phyloP scores from a whole-genome alignment of 2,888 invertebrate genomes.

The Cordilura impudica region DNA sequence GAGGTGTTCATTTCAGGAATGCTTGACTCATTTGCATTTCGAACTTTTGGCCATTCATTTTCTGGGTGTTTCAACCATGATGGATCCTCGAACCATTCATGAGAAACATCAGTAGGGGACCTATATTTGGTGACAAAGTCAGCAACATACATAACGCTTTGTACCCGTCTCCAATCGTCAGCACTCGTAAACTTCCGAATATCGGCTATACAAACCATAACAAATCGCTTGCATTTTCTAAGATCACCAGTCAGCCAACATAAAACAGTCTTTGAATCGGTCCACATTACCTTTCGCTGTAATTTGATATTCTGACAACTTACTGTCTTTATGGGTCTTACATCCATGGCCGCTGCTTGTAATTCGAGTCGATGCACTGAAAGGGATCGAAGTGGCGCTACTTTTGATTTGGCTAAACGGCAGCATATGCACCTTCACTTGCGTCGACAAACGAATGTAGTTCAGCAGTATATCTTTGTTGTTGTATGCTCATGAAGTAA shows the following conservation, averaged over 20 bases:
- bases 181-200: conserved; percentile 1
- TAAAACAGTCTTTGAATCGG: conserved; percentile 30
- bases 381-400: conserved; percentile 13
- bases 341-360: conserved; percentile 22
- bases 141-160: conserved; percentile 9
- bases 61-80: conserved; percentile 5
- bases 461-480: background rate
- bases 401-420: conserved; percentile 31
- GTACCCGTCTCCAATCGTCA: conserved; percentile 17
- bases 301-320: background rate
- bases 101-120: conserved; percentile 1
- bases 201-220: conserved; percentile 13
- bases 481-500: conserved; percentile 5
- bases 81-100: conserved; percentile 49
- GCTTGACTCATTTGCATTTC: too few relatives aligned
- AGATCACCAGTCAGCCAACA: conserved; percentile 9
- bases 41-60: conserved; percentile 22
- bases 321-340: background rate
- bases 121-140: conserved; percentile 19
- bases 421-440: conserved; percentile 21
- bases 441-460: conserved; percentile 29
- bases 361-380: conserved; percentile 26
- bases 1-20: too few relatives aligned
- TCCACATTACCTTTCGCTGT: conserved; percentile 13
- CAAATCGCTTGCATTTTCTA: conserved; percentile 22